Percentiles rank a stretch among this genome's conserved stretches.
These are phyloP conservation scores for Tetramorium bicarinatum DNA, from an alignment of 2,888 invertebrate species.

Conservation along the genomic window DNA sequence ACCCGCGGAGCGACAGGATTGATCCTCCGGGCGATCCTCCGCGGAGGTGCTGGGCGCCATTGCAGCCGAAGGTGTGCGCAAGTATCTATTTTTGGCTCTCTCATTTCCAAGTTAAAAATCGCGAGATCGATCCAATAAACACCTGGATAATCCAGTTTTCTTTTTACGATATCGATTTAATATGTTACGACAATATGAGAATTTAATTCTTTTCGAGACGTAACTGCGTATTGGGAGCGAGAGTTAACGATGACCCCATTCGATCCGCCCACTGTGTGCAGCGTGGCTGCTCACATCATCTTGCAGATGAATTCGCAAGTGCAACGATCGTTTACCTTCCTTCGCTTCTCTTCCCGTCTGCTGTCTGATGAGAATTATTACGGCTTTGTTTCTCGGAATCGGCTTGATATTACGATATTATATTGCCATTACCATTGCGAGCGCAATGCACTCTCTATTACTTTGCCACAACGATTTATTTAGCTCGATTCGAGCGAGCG, in stretches of 20 bases:
- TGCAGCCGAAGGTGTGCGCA: conserved; percentile 76
- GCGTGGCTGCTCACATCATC: conserved; percentile 52
- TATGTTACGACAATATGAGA: background rate
- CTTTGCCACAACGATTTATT: conserved; percentile 59
- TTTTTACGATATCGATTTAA: background rate
- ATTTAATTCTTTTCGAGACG: background rate
- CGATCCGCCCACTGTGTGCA: background rate
- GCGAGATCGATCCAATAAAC: background rate
- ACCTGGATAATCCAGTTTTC: background rate
- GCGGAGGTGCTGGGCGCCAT: conserved; percentile 62
- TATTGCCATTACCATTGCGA: conserved; percentile 8
- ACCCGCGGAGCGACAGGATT: conserved; percentile 63
- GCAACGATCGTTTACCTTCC: conserved; percentile 43
- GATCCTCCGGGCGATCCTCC: conserved; percentile 71
- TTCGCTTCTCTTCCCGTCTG: conserved; percentile 19
- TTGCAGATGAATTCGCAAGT: conserved; percentile 63
- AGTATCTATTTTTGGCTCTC: conserved; percentile 72
- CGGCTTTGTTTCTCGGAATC: conserved; percentile 54
- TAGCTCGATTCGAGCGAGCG: conserved; percentile 60
- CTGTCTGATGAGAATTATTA: conserved; percentile 55
- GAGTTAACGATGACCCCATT: conserved; percentile 15
- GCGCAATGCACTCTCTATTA: conserved; percentile 39
- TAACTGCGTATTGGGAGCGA: conserved; percentile 7
- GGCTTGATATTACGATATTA: conserved; percentile 33
- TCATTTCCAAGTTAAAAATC: background rate